phyloP scores from a whole-genome alignment of 2,113 vertebrate species.

The Stercorarius parasiticus region DNA sequence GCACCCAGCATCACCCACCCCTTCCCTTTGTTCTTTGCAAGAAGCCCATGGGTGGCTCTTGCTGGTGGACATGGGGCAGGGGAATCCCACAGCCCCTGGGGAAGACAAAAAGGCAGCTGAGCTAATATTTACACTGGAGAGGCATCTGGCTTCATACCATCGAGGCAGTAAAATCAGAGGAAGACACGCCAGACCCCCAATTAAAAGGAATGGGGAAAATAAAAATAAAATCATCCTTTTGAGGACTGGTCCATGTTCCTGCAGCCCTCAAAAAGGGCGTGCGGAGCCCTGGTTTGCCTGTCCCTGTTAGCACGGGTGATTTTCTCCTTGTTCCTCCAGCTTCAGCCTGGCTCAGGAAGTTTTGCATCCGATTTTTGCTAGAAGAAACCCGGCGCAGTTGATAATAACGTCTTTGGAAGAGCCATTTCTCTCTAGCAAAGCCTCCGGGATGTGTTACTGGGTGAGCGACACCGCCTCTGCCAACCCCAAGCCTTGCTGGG shows the following conservation, averaged over 20 bases:
- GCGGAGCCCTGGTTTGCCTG: background rate
- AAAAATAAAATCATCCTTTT: background rate
- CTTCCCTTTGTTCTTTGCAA: background rate
- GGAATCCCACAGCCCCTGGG: background rate
- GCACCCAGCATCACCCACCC: background rate
- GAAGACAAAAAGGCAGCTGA: background rate
- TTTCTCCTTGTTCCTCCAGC: background rate
- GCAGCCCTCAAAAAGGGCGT: background rate
- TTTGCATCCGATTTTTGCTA: background rate
- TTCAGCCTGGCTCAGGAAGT: background rate
- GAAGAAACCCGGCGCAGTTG: background rate
- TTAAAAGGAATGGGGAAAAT: background rate
- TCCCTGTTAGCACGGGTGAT: background rate
- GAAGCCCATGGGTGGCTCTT: background rate
- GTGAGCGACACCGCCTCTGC: background rate
- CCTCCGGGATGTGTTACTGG: background rate
- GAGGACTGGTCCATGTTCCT: fast-evolving
- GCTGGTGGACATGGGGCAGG: background rate
- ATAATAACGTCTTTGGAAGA: fast-evolving
- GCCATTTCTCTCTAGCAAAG: background rate
- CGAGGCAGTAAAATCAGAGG: background rate
- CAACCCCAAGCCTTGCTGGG: background rate
- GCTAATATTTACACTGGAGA: background rate
- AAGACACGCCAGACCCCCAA: background rate
- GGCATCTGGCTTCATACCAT: background rate